Percentiles rank a stretch among this genome's conserved stretches.
Evolutionary conservation across 2,888 invertebrate species (phyloP).

Genomic region (Eledona agricola): DNA sequence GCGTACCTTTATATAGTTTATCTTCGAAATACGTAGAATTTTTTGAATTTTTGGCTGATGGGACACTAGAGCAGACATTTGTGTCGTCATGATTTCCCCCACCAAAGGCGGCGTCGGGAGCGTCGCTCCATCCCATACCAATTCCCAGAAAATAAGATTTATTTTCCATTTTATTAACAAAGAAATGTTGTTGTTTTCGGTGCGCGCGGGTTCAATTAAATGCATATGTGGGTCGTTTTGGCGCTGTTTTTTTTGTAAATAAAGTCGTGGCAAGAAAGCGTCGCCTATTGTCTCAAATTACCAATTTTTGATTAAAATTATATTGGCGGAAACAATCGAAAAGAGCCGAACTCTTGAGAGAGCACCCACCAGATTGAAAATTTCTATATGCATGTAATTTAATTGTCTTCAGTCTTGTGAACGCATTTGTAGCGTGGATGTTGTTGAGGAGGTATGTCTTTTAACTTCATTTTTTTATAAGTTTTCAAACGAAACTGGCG

Average conservation of each 20-base stretch:
- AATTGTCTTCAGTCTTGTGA: constrained; percentile 57
- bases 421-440: constrained; percentile 42
- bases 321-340: constrained; percentile 55
- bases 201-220: no score
- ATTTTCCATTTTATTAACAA: constrained; percentile 20
- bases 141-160: constrained; percentile 33
- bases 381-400: constrained; percentile 54
- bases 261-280: constrained; percentile 1
- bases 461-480: constrained; percentile 3
- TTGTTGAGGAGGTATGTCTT: constrained; percentile 41
- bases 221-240: constrained; percentile 1
- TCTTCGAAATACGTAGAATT: constrained; percentile 39
- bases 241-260: neutral
- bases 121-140: constrained; percentile 43
- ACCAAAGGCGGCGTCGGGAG: constrained; percentile 23
- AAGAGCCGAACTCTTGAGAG: constrained; percentile 54
- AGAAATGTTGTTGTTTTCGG: no score
- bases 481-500: neutral
- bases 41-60: constrained; percentile 41
- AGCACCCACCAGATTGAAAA: constrained; percentile 57
- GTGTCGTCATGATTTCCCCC: constrained; percentile 41
- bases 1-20: constrained; percentile 32
- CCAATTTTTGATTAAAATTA: constrained; percentile 48
- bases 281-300: constrained; percentile 40
- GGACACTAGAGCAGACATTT: constrained; percentile 39